Conservation (phyloP, 2,888 invertebrate species). For the Dugesia japonica region DNA sequence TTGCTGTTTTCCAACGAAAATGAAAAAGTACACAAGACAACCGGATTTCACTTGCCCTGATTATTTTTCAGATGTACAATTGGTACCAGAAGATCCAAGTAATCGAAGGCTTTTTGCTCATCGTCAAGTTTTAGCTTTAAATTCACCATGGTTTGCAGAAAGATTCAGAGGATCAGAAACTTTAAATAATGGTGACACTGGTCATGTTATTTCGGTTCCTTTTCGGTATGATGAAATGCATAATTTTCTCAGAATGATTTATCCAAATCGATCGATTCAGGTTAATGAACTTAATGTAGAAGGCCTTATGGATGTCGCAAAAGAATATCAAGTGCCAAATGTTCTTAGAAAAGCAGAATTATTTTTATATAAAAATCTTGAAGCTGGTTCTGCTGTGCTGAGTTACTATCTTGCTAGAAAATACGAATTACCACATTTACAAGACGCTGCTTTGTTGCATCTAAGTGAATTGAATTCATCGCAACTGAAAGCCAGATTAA, state of each 20-base stretch:
- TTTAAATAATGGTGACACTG: conserved; percentile 25
- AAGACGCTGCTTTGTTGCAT: conserved; percentile 33
- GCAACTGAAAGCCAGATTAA: conserved; percentile 27
- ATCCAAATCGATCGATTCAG: conserved; percentile 26
- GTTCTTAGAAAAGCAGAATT: conserved; percentile 31
- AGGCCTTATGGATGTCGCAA: conserved; percentile 33
- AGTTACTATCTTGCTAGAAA: conserved; percentile 31
- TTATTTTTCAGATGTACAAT: conserved; percentile 26
- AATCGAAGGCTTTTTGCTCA: conserved; percentile 30
- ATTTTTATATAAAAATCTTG: conserved; percentile 29
- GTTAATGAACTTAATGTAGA: conserved; percentile 26
- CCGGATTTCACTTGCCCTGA: conserved; percentile 29
- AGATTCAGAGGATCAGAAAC: not conserved
- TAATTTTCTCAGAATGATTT: conserved; percentile 30
- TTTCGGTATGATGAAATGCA: conserved; percentile 26
- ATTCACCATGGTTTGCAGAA: conserved; percentile 30
- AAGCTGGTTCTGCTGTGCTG: conserved; percentile 30
- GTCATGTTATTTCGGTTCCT: conserved; percentile 21
- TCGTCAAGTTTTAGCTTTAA: conserved; percentile 27
- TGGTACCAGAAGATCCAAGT: conserved; percentile 28
- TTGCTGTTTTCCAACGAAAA: conserved; percentile 31
- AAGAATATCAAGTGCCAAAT: conserved; percentile 31
- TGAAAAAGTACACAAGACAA: conserved; percentile 28
- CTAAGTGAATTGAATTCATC: conserved; percentile 32
- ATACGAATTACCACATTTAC: conserved; percentile 26